Percentiles rank a stretch among this genome's conserved stretches.
phyloP scores from a whole-genome alignment of 2,888 invertebrate genomes.

The Dexiosoma caninum region DNA sequence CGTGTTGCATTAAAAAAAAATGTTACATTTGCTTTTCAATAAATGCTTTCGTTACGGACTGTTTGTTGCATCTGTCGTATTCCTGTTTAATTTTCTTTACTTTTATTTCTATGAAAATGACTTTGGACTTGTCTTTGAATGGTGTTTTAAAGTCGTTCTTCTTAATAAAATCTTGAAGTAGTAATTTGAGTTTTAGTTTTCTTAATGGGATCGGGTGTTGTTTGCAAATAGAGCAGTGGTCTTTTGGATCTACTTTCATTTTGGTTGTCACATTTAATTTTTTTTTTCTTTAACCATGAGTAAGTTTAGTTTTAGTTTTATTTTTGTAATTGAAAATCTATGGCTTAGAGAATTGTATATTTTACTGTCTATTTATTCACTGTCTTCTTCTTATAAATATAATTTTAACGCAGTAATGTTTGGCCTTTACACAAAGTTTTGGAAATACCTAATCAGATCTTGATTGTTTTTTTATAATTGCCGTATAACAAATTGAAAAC shows the following conservation, averaged over 20 bases:
- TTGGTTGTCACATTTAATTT: slow-evolving; percentile 25
- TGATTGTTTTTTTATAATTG: background rate
- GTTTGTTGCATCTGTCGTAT: background rate
- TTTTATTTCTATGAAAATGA: slow-evolving; percentile 10
- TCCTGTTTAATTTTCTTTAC: background rate
- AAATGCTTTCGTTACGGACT: background rate
- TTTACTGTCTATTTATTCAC: too few relatives aligned
- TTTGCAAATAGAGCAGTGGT: background rate
- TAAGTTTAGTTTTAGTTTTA: too few relatives aligned
- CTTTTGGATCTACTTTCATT: background rate
- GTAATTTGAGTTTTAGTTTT: slow-evolving; percentile 2
- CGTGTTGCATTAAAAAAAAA: slow-evolving; percentile 9
- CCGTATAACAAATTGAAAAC: background rate
- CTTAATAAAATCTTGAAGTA: background rate
- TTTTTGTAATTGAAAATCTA: background rate
- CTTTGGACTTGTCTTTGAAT: background rate
- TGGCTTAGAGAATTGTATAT: background rate
- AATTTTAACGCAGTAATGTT: background rate
- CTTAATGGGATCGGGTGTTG: background rate
- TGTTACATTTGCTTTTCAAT: slow-evolving; percentile 21
- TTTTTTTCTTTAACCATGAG: slow-evolving; percentile 7
- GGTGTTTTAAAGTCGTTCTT: background rate
- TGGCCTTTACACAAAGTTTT: background rate
- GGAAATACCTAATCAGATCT: background rate
- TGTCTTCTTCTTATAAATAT: too few relatives aligned